Evolutionary conservation across 1,140 invertebrate genomes (phyloP).

Genomic region (Rhysida immarginata): DNA sequence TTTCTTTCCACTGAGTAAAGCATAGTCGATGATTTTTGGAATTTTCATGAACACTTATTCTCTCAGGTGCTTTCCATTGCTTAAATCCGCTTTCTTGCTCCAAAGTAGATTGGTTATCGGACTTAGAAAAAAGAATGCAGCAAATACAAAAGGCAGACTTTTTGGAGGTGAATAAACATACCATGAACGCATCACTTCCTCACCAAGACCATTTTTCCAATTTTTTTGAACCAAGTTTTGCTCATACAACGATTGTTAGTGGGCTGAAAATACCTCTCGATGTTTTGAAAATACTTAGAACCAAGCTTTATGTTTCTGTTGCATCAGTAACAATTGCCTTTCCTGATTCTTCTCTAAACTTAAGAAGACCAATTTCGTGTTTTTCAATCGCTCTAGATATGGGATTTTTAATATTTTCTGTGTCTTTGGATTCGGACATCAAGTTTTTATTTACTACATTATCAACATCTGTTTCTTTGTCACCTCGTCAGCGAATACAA

Average conservation of each 20-base stretch:
- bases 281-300: background rate
- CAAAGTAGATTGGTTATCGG: conserved; percentile 11
- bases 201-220: background rate
- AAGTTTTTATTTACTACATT: background rate
- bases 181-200: background rate
- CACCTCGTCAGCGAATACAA: too few species aligned
- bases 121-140: background rate
- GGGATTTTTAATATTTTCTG: background rate
- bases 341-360: background rate
- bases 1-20: conserved; percentile 8
- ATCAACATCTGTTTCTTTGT: background rate
- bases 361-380: background rate
- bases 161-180: background rate
- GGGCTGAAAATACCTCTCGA: background rate
- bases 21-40: conserved; percentile 1
- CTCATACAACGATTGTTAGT: background rate
- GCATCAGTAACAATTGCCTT: background rate
- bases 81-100: conserved; percentile 38
- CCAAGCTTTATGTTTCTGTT: background rate
- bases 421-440: background rate
- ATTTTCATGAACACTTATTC: conserved; percentile 8
- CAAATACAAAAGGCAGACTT: background rate
- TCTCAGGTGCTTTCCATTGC: conserved; percentile 13
- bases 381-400: background rate
- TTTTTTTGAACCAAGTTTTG: background rate